These are phyloP conservation scores for Hydrozoanthus gracilis DNA, from an alignment of 92 coral and sea anemone genomes.

Conservation along the genomic window DNA sequence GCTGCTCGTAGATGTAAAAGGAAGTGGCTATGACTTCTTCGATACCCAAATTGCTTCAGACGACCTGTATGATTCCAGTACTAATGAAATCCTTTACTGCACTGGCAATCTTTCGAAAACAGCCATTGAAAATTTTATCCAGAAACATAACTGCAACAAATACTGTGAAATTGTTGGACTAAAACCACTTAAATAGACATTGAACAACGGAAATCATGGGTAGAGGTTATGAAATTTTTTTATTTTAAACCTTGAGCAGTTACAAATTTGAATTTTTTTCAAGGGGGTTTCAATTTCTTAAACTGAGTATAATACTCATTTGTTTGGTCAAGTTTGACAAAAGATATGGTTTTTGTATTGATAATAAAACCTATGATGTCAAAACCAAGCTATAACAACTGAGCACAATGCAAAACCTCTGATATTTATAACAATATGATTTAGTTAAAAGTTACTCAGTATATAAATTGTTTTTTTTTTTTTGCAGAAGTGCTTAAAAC, in stretches of 20 bases:
- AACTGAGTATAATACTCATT: slow-evolving; percentile 30
- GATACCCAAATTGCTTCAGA: slow-evolving; percentile 59
- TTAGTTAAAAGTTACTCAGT: slow-evolving; percentile 9
- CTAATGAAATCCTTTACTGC: slow-evolving; percentile 42
- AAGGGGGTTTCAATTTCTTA: slow-evolving; percentile 18
- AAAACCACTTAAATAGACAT: slow-evolving; percentile 31
- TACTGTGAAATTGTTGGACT: slow-evolving; percentile 39
- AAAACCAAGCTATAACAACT: slow-evolving; percentile 33
- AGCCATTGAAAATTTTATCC: slow-evolving; percentile 43
- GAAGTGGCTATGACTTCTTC: slow-evolving; percentile 24
- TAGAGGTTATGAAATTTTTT: slow-evolving; percentile 26
- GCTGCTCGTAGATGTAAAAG: slow-evolving; percentile 50
- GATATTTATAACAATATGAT: slow-evolving; percentile 15
- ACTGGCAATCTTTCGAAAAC: slow-evolving; percentile 48
- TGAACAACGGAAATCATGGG: slow-evolving; percentile 24
- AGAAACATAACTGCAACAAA: slow-evolving; percentile 38
- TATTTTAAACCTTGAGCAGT: slow-evolving; percentile 23
- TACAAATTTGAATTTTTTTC: slow-evolving; percentile 12
- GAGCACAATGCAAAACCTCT: slow-evolving; percentile 27
- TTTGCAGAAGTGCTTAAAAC: slow-evolving; percentile 9
- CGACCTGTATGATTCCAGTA: slow-evolving; percentile 37
- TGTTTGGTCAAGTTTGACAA: slow-evolving; percentile 28
- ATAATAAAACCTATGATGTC: slow-evolving; percentile 22
- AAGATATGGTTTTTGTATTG: slow-evolving; percentile 26
- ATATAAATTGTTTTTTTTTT: not conserved